These are phyloP conservation scores for Pogonognathellus flavescens DNA, from an alignment of 1,140 invertebrate genomes.

Conservation along the genomic window DNA sequence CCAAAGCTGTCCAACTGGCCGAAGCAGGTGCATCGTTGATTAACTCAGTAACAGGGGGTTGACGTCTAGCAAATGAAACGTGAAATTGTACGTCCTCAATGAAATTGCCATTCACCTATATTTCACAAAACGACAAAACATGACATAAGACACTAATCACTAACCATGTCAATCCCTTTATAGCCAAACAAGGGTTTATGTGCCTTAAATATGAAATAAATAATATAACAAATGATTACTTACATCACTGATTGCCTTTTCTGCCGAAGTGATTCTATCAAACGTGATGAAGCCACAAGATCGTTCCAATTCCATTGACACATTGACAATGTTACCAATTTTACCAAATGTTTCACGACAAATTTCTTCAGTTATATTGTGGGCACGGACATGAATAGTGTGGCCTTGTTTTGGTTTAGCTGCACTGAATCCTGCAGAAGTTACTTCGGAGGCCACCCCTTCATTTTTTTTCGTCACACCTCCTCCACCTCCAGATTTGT, in stretches of 20 bases:
- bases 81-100: slow-evolving; percentile 83
- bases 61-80: slow-evolving; percentile 85
- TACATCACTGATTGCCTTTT: slow-evolving; percentile 86
- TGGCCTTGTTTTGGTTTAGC: slow-evolving; percentile 84
- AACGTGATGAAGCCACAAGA: slow-evolving; percentile 92
- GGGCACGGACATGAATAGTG: slow-evolving; percentile 85
- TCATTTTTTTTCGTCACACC: not conserved
- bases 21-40: slow-evolving; percentile 83
- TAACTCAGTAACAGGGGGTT: slow-evolving; percentile 82
- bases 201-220: too few species aligned
- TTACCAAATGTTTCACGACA: slow-evolving; percentile 53
- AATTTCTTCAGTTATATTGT: slow-evolving; percentile 57
- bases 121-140: too few species aligned
- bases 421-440: slow-evolving; percentile 71
- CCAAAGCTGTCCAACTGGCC: slow-evolving; percentile 85
- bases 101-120: slow-evolving; percentile 85
- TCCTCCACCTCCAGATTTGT: not conserved
- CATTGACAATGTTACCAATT: slow-evolving; percentile 60
- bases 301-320: slow-evolving; percentile 85
- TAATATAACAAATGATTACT: slow-evolving; percentile 62
- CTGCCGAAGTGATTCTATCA: slow-evolving; percentile 88
- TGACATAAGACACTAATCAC: too few species aligned
- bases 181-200: too few species aligned
- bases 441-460: slow-evolving; percentile 66
- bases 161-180: too few species aligned